These are phyloP conservation scores for Ommatoiulus sabulosus DNA, from an alignment of 2,888 invertebrate genomes.

Conservation along the genomic window DNA sequence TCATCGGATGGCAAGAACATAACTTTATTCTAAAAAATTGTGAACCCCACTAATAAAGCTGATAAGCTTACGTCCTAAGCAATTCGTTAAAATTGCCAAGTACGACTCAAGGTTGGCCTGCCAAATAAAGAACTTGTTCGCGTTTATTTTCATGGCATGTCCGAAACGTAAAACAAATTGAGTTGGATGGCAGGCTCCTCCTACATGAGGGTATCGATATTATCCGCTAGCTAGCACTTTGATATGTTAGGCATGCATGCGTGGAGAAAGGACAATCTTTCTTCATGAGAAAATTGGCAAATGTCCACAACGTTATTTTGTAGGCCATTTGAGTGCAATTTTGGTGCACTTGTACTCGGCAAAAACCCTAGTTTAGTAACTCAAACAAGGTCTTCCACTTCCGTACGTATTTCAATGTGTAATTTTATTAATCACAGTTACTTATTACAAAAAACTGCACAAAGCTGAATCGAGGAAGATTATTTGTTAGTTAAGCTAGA, in stretches of 20 bases:
- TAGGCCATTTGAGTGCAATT: constrained; percentile 42
- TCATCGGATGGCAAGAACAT: neutral
- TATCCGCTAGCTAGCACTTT: neutral
- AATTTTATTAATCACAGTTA: neutral
- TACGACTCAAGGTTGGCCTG: neutral
- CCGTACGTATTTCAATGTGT: neutral
- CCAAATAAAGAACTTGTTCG: neutral
- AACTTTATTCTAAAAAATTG: too few relatives aligned
- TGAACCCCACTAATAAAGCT: neutral
- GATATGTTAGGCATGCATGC: constrained; percentile 14
- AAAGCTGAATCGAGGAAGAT: neutral
- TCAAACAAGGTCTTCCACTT: neutral
- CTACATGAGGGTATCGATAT: neutral
- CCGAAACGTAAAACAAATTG: neutral
- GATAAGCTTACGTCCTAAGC: neutral
- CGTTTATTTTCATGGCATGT: neutral
- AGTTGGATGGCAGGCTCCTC: neutral
- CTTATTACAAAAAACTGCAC: neutral
- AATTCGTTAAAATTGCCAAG: neutral
- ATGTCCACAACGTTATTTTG: constrained; percentile 14
- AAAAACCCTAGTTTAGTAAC: neutral
- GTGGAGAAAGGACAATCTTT: constrained; percentile 29
- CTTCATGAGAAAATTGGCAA: neutral
- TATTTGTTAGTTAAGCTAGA: too few relatives aligned
- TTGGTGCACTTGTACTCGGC: constrained; percentile 39